Base-by-base conservation (phyloP, 92 coral and sea anemone genomes). In the Phymanthus crucifer region DNA sequence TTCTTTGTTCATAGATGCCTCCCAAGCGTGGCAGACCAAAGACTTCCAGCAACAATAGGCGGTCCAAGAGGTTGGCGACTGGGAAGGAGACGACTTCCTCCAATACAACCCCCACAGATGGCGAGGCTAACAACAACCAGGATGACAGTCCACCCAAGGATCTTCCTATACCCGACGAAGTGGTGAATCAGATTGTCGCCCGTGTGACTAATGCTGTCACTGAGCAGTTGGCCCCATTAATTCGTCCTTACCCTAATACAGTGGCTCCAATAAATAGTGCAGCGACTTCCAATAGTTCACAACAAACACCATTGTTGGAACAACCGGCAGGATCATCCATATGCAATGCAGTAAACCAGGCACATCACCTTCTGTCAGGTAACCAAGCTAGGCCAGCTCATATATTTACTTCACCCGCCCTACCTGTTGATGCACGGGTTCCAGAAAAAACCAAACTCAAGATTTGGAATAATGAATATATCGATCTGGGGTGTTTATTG, bases 401-500 rank as follows among this genome's bases (percentile, higher is more conserved):
- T 17, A 35, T 71, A 23, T 71, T 72, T 72, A 37, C 57, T 10
- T 72, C 76, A 72, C 34, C 76, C 32, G 76, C 76, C 4, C 57
- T 83, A 50, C 87, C 88, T 21, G 71, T 78, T 11, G 87, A 78
- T 74, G 75, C 91, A 6, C 19, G 81, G 11, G 71, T 83, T 32
- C 43, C 81, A 14, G 27, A 71, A 8, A 87, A 83, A 74, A 18
- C 83, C 4, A 83, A 83, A 46, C 75, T 82, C 0, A 83, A 37
- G 66, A 82, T 87, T 70, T 82, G 90, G 87, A 47, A 72, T 37
- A 83, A 87, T 78, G 80, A 77, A 19, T 77, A 43, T 73, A 83
- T 87, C 40, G 80, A 87, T 75, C 79, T 87, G 65, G 91, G 91
- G 66, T 78, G 72, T 36, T 76, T 87, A 61, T 69, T 83, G 50